Evolutionary conservation across 2,113 vertebrate species (phyloP).

Genomic region (Phylloscopus trochilus): DNA sequence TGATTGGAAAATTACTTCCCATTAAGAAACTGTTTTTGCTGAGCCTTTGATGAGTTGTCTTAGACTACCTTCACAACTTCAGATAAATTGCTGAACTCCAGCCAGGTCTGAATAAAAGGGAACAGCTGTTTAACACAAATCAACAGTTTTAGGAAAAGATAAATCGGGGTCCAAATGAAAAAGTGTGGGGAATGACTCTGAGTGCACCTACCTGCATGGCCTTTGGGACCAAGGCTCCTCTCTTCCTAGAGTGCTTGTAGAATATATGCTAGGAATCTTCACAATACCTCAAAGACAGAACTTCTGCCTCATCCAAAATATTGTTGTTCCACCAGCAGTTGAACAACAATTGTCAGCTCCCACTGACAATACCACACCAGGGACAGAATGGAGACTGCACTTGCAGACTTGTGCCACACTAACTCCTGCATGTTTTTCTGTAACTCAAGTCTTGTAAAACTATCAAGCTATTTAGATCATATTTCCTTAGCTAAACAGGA

Average conservation of each 20-base stretch:
- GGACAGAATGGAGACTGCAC: not conserved
- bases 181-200: not conserved
- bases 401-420: not conserved
- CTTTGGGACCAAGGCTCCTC: not conserved
- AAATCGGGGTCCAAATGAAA: not conserved
- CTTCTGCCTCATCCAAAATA: not conserved
- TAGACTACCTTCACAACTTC: not conserved
- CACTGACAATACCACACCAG: rapidly evolving
- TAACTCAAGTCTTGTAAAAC: not conserved
- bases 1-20: conserved; percentile 50
- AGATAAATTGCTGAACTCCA: not conserved
- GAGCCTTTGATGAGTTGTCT: conserved; percentile 16
- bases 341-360: not conserved
- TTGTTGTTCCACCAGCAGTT: not conserved
- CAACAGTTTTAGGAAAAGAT: not conserved
- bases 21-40: conserved; percentile 26
- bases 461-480: not conserved
- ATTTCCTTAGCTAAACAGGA: not conserved
- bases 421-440: not conserved
- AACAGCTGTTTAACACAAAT: conserved; percentile 8
- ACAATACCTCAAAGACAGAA: not conserved
- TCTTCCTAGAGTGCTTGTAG: not conserved
- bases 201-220: not conserved
- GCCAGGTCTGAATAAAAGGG: conserved; percentile 3
- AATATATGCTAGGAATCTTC: not conserved